Evolutionary conservation across 1,140 invertebrate genomes (phyloP).

Genomic region (Dolichoris vasculosae): DNA sequence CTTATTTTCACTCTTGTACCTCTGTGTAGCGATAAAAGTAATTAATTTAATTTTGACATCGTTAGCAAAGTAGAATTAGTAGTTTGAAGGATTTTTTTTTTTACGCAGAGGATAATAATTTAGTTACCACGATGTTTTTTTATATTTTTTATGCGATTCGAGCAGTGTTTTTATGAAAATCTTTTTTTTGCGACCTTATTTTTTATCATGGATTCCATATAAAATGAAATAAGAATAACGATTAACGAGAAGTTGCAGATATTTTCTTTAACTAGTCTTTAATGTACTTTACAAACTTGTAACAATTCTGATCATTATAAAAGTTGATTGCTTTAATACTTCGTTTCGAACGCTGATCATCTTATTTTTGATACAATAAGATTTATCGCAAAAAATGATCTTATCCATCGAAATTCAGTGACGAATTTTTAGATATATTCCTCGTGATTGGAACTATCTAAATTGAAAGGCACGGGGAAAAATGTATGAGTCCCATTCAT

Average conservation of each 20-base stretch:
- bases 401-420: neutral
- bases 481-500: neutral
- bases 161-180: neutral
- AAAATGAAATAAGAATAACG: neutral
- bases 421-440: neutral
- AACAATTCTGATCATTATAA: neutral
- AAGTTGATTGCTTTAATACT: neutral
- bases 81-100: neutral
- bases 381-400: neutral
- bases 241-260: neutral
- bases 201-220: neutral
- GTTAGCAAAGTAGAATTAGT: neutral
- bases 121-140: slow-evolving; percentile 4
- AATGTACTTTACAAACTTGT: neutral
- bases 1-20: neutral
- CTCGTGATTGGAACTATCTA: neutral
- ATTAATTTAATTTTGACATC: neutral
- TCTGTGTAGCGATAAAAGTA: neutral
- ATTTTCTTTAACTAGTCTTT: neutral
- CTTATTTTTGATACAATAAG: too few relatives aligned
- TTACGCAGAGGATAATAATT: neutral
- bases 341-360: too few relatives aligned
- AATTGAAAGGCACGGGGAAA: neutral
- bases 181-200: neutral
- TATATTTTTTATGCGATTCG: neutral